Conservation (phyloP, 1,140 invertebrate genomes). For the Neomicropteryx cornuta region DNA sequence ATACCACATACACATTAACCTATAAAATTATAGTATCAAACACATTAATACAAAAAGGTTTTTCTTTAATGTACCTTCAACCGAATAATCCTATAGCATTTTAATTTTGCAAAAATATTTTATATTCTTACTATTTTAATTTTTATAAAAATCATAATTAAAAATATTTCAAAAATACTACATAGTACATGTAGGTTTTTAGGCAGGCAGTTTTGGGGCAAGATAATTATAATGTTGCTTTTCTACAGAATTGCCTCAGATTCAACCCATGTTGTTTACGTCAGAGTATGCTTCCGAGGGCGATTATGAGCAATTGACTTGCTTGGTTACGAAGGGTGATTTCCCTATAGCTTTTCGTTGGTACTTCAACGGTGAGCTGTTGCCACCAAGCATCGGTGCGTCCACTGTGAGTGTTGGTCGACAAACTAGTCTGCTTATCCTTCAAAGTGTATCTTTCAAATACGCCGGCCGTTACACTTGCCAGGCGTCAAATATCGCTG, state of each 20-base stretch:
- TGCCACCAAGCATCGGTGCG: conserved; percentile 33
- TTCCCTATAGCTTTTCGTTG: conserved; percentile 50
- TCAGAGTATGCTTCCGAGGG: conserved; percentile 22
- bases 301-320: conserved; percentile 35
- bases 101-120: background rate
- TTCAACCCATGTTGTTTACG: conserved; percentile 17
- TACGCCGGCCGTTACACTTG: conserved; percentile 59
- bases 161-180: too few species aligned
- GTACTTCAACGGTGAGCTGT: conserved; percentile 40
- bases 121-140: conserved; percentile 19
- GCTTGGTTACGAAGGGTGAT: conserved; percentile 55
- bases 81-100: background rate
- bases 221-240: too few species aligned
- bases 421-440: conserved; percentile 48
- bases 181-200: too few species aligned
- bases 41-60: too few species aligned
- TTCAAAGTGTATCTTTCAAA: conserved; percentile 46
- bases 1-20: too few species aligned
- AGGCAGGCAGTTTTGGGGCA: too few species aligned
- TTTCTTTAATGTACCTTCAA: too few species aligned
- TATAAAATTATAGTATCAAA: too few species aligned
- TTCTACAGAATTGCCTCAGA: conserved; percentile 16
- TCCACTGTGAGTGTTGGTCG: conserved; percentile 37
- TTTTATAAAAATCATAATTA: too few species aligned
- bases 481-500: conserved; percentile 47